Evolutionary conservation across 2,113 vertebrate genomes (phyloP).

Genomic region (Picathartes gymnocephalus): DNA sequence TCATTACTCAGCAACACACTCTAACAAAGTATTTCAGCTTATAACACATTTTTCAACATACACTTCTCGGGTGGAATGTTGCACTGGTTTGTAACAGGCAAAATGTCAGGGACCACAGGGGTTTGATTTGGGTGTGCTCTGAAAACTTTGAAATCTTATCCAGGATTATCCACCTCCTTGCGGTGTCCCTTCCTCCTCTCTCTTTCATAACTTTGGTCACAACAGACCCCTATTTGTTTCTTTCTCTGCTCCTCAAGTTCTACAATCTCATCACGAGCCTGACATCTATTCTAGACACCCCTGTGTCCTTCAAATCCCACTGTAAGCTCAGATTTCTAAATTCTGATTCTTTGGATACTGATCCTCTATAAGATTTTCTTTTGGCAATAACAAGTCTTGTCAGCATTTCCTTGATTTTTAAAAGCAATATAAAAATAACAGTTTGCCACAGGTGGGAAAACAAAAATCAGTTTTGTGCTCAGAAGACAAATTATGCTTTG

Average conservation of each 20-base stretch:
- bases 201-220: not conserved
- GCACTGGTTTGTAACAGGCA: not conserved
- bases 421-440: not conserved
- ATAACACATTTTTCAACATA: not conserved
- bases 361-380: not conserved
- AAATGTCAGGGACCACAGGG: not conserved
- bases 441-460: not conserved
- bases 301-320: not conserved
- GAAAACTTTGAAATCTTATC: not conserved
- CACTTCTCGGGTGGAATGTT: not conserved
- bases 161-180: not conserved
- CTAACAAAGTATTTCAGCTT: not conserved
- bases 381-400: not conserved
- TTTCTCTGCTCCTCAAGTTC: not conserved
- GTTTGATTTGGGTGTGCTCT: not conserved
- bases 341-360: not conserved
- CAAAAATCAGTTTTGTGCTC: not conserved
- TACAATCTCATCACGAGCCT: not conserved
- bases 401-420: not conserved
- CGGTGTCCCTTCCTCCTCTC: not conserved
- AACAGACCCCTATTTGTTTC: not conserved
- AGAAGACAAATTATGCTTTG: not conserved
- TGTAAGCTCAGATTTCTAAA: not conserved
- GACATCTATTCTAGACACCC: not conserved
- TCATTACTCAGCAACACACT: not conserved